Conservation (phyloP, 2,113 vertebrate species). For the Scytalopus superciliaris region DNA sequence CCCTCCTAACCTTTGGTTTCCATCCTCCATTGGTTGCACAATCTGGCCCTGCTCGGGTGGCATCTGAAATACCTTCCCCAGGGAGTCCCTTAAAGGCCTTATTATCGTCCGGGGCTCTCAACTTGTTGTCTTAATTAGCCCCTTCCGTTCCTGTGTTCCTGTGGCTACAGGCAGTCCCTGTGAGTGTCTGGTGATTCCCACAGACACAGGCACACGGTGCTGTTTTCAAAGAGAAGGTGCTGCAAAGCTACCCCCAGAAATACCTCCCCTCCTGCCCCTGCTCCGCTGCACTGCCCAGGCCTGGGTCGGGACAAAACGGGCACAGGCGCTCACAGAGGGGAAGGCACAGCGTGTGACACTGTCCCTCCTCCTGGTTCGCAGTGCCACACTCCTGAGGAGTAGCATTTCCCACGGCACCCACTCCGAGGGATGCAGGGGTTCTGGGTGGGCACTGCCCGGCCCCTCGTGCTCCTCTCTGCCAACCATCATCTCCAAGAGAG, state of each 20-base stretch:
- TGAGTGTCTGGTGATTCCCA: not conserved
- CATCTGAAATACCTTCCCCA: not conserved
- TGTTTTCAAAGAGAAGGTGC: not conserved
- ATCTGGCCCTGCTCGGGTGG: not conserved
- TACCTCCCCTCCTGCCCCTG: not conserved
- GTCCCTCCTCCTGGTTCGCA: accelerated
- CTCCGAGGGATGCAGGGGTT: accelerated
- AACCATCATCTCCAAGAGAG: not conserved
- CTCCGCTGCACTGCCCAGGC: accelerated
- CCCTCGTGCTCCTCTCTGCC: accelerated
- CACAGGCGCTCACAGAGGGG: accelerated
- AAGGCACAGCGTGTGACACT: accelerated
- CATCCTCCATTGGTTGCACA: accelerated
- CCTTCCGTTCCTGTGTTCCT: not conserved
- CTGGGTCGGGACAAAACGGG: accelerated
- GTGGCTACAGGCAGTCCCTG: not conserved
- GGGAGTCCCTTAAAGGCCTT: slow-evolving; percentile 36
- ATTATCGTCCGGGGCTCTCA: not conserved
- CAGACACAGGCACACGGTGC: not conserved
- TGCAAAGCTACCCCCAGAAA: not conserved
- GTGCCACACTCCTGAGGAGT: not conserved
- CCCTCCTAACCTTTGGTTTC: not conserved
- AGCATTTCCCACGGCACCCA: not conserved
- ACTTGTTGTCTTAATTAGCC: slow-evolving; percentile 41
- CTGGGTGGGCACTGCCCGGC: not conserved